Evolutionary conservation across 2,113 vertebrate species (phyloP).

Genomic region (Noctilio leporinus): DNA sequence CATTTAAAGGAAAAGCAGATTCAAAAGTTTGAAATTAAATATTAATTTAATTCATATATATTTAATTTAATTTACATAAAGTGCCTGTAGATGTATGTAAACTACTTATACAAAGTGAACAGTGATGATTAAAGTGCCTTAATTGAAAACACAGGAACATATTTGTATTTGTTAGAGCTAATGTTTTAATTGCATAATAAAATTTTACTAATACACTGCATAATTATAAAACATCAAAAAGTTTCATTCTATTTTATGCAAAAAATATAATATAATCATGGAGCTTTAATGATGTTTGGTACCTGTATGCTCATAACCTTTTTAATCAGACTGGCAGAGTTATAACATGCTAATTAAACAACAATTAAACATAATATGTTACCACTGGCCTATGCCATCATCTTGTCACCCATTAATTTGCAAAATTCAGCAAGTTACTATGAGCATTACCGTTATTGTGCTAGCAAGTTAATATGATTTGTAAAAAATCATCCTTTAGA

Average conservation of each 20-base stretch:
- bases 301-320: not conserved
- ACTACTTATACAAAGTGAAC: constrained; percentile 56
- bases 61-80: constrained; percentile 33
- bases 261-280: constrained; percentile 25
- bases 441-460: not conserved
- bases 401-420: not conserved
- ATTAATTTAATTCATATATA: constrained; percentile 32
- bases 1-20: not conserved
- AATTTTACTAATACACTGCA: constrained; percentile 27
- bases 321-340: not conserved
- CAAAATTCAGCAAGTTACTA: constrained; percentile 34
- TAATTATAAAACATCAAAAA: constrained; percentile 54
- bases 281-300: not conserved
- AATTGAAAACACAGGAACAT: constrained; percentile 56
- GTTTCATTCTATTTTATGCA: constrained; percentile 42
- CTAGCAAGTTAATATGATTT: constrained; percentile 4
- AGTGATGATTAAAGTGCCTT: constrained; percentile 57
- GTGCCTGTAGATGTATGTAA: constrained; percentile 27
- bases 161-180: constrained; percentile 60
- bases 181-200: constrained; percentile 67
- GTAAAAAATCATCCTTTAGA: constrained; percentile 1
- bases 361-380: constrained; percentile 1
- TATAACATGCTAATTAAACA: not conserved
- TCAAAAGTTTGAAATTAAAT: constrained; percentile 17
- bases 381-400: not conserved